Evolutionary conservation across 2,113 vertebrate species (phyloP).

Genomic region (Thalassarche chlororhynchos): DNA sequence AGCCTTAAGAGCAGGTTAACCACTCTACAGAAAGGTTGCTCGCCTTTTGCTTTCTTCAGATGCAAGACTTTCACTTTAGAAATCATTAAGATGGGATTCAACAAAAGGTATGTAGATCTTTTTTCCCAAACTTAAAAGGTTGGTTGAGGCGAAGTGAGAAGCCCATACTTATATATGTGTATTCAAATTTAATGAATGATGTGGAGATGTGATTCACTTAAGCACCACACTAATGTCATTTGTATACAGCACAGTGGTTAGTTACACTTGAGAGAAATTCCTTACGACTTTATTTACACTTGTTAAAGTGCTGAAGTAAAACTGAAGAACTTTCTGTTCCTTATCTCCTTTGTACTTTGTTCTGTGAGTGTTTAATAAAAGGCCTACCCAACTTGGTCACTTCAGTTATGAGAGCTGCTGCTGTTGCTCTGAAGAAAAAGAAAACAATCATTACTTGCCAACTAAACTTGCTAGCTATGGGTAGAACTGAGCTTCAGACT

Average conservation of each 20-base stretch:
- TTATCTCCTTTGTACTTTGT: not conserved
- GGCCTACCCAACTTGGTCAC: not conserved
- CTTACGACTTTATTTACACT: not conserved
- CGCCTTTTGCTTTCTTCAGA: slow-evolving; percentile 73
- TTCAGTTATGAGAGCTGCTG: not conserved
- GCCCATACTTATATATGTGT: not conserved
- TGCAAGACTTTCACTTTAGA: slow-evolving; percentile 76
- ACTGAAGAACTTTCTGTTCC: not conserved
- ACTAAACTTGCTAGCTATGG: not conserved
- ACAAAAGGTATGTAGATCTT: slow-evolving; percentile 81
- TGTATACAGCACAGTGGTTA: not conserved
- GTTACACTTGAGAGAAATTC: not conserved
- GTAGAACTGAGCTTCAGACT: not conserved
- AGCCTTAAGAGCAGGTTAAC: slow-evolving; percentile 75
- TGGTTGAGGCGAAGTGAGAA: not conserved
- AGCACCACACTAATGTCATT: slow-evolving; percentile 37
- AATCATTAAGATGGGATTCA: slow-evolving; percentile 74
- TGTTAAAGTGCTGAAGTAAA: not conserved
- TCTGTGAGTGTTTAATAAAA: slow-evolving; percentile 6
- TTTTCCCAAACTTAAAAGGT: slow-evolving; percentile 72
- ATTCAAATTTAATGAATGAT: slow-evolving; percentile 27
- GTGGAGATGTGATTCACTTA: slow-evolving; percentile 33
- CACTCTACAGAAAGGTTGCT: slow-evolving; percentile 65
- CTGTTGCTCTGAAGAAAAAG: not conserved
- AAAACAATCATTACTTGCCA: not conserved